Conservation (phyloP, 2,113 vertebrate species). For the Anser cygnoides region DNA sequence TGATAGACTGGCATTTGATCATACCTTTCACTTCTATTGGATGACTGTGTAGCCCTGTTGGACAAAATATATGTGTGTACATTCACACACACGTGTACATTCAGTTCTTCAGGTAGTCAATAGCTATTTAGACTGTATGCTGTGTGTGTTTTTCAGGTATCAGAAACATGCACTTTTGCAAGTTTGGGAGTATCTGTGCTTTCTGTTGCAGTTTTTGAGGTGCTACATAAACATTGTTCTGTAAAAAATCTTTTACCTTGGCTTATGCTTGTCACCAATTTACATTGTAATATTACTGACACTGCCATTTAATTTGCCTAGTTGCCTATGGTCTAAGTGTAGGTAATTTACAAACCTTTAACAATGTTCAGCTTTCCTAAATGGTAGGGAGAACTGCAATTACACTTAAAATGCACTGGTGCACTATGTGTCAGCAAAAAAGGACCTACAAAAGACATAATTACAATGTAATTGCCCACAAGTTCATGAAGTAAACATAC, state of each 20-base stretch:
- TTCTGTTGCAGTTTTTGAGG: conserved; percentile 20
- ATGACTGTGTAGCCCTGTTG: neutral
- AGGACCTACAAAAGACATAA: conserved; percentile 82
- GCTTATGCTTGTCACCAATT: conserved; percentile 68
- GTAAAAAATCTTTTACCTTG: conserved; percentile 69
- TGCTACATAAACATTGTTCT: conserved; percentile 42
- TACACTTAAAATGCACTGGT: conserved; percentile 79
- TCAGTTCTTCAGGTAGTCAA: neutral
- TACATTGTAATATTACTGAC: conserved; percentile 77
- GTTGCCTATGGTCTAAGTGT: conserved; percentile 81
- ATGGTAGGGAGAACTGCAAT: conserved; percentile 82
- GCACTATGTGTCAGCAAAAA: conserved; percentile 80
- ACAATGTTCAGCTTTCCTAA: conserved; percentile 80
- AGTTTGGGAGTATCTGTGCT: neutral
- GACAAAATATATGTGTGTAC: neutral
- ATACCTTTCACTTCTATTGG: neutral
- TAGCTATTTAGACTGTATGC: neutral
- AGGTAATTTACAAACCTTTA: conserved; percentile 83
- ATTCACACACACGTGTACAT: neutral
- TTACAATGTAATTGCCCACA: conserved; percentile 83
- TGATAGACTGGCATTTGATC: neutral
- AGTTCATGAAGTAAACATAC: conserved; percentile 85
- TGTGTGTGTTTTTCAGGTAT: neutral
- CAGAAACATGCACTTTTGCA: neutral
- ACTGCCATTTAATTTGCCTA: conserved; percentile 77